Evolutionary conservation across 2,797 vertebrate genomes (phyloP).

Genomic region (Champsocephalus esox): DNA sequence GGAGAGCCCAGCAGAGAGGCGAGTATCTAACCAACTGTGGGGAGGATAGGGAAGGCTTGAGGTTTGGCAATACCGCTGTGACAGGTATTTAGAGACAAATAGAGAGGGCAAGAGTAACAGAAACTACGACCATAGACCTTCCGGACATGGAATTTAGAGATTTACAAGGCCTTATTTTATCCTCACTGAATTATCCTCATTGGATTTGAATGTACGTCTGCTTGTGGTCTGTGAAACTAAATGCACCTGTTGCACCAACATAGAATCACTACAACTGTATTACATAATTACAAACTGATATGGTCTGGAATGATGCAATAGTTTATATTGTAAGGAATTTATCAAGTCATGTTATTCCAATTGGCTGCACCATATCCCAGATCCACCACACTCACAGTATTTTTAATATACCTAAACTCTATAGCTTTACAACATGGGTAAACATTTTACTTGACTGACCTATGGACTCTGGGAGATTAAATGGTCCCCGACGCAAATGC

Average conservation of each 20-base stretch:
- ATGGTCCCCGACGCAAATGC: slow-evolving; percentile 63
- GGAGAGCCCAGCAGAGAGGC: slow-evolving; percentile 52
- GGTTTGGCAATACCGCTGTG: slow-evolving; percentile 25
- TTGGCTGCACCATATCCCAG: not conserved
- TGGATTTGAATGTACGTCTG: slow-evolving; percentile 69
- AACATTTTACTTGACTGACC: slow-evolving; percentile 51
- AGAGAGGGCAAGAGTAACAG: slow-evolving; percentile 26
- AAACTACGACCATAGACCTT: slow-evolving; percentile 41
- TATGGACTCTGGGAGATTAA: slow-evolving; percentile 38
- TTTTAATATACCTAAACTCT: slow-evolving; percentile 26
- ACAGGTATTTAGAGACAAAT: slow-evolving; percentile 60
- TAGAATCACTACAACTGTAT: slow-evolving; percentile 24
- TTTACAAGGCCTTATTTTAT: slow-evolving; percentile 66
- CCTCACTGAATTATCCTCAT: slow-evolving; percentile 71
- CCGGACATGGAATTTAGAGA: slow-evolving; percentile 51
- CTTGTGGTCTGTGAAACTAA: slow-evolving; percentile 51
- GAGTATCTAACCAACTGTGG: slow-evolving; percentile 27
- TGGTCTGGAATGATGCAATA: not conserved
- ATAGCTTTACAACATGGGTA: slow-evolving; percentile 27
- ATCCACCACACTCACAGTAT: slow-evolving; percentile 4
- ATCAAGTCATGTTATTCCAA: not conserved
- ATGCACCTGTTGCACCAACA: slow-evolving; percentile 62
- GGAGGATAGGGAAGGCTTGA: slow-evolving; percentile 25
- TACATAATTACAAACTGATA: slow-evolving; percentile 19
- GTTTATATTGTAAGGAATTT: not conserved